Conservation (phyloP, 2,113 vertebrate species). For the Oryzias woworae region DNA sequence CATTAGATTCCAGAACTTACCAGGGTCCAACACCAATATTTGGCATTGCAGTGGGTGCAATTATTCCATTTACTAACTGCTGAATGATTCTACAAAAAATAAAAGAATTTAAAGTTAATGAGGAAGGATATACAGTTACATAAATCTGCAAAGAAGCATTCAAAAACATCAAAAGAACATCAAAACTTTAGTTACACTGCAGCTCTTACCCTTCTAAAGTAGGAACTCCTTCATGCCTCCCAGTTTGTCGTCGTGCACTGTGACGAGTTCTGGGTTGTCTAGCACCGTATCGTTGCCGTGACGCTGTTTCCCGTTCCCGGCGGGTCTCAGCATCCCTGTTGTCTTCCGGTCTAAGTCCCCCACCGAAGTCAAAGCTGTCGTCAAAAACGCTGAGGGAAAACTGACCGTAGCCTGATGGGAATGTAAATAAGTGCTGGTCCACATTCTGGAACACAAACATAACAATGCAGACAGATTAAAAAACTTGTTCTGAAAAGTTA, state of each 20-base stretch:
- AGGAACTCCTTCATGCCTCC: constrained; percentile 90
- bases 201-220: constrained; percentile 88
- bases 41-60: constrained; percentile 92
- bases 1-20: constrained; percentile 75
- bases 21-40: constrained; percentile 93
- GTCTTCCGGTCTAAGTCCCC: constrained; percentile 79
- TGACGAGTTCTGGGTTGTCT: constrained; percentile 89
- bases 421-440: constrained; percentile 86
- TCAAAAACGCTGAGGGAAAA: constrained; percentile 92
- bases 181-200: neutral
- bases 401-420: constrained; percentile 89
- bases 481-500: neutral
- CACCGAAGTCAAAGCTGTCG: constrained; percentile 86
- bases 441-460: constrained; percentile 72
- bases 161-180: neutral
- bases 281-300: constrained; percentile 87
- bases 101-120: neutral
- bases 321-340: constrained; percentile 86
- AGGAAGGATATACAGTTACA: neutral
- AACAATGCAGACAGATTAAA: constrained; percentile 4
- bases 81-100: constrained; percentile 87
- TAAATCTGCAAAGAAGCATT: neutral
- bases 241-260: constrained; percentile 82
- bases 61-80: constrained; percentile 94
- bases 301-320: constrained; percentile 87